Evolutionary conservation across 2,888 invertebrate genomes (phyloP).

Genomic region (Pristionchus arcanus): DNA sequence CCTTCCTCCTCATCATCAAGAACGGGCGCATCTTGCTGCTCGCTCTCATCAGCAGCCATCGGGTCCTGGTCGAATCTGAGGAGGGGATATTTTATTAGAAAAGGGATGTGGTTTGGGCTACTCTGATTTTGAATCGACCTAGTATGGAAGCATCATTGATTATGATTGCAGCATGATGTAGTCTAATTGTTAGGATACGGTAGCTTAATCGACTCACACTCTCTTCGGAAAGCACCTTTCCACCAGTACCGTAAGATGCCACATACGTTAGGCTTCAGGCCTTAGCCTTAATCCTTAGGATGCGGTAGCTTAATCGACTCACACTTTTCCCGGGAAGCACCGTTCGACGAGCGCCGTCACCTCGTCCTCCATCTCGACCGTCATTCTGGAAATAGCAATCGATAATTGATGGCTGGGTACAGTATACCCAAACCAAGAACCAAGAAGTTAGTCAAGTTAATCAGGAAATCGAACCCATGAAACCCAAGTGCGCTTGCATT

Average conservation of each 20-base stretch:
- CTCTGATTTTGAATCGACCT: too few species aligned
- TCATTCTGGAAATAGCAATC: slow-evolving; percentile 11
- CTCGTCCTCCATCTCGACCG: slow-evolving; percentile 19
- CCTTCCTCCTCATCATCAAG: background rate
- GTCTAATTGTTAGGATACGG: too few species aligned
- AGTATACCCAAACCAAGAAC: background rate
- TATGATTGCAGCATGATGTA: too few species aligned
- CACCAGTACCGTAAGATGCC: too few species aligned
- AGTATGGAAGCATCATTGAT: too few species aligned
- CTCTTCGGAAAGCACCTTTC: too few species aligned
- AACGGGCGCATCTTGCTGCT: background rate
- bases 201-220: too few species aligned
- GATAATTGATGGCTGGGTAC: background rate
- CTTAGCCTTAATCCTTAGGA: background rate
- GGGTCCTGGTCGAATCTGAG: too few species aligned
- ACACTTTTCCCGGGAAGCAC: background rate
- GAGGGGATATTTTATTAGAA: background rate
- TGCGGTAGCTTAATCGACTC: background rate
- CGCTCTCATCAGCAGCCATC: background rate
- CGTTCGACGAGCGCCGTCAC: background rate
- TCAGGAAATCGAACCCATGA: background rate
- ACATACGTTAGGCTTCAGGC: too few species aligned
- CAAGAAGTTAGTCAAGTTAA: too few species aligned
- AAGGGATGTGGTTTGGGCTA: too few species aligned
- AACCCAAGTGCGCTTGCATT: too few species aligned